Base-by-base conservation (phyloP, 1,140 invertebrate species). In the Heliconius hewitsoni region DNA sequence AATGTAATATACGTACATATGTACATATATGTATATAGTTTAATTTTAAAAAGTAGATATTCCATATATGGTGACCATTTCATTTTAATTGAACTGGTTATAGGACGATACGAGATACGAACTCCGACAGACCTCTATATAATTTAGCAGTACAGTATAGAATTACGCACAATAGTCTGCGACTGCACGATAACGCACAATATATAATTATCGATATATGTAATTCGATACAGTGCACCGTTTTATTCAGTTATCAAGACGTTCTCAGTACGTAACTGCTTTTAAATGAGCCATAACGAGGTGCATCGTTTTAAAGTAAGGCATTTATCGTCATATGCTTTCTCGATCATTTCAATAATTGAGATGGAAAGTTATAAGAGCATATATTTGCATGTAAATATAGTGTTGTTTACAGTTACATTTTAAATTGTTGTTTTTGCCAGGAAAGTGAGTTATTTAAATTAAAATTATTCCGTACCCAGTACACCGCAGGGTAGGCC, bases 81-180 rank as follows among this genome's bases (percentile, higher is more conserved):
- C 34, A 34, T 73, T 80, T 77, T 73, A 50, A 76, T 11, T 71
- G 60, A 52, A 89, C 87, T 84, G 86, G 87, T 91, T 78, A 78
- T 74, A 81, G 74, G 72, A 73, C 71, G 76, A 66, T 77, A 66
- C n/a, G 23, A 76, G 71, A 76, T 77, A 77, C 78, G 82, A 70
- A 27, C 60, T 23, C 4, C 13, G 77, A 81, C 52, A 74, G 75
- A 76, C 76, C 74, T 82, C 84, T 86, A 80, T 91, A 90, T 91
- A 93, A 93, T 93, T 91, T 91, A 85, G 89, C 86, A 89, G 90
- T 89, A 90, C 85, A 84, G 88, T 85, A 83, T 85, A 84, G 90
- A 87, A 91, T 91, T 91, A 91, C 87, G 86, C 86, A 90, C 87
- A 89, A 89, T 91, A 89, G 90, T 88, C 87, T 85, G 84, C 88